Conservation (phyloP, 2,888 invertebrate genomes). For the Nymphalis urticae region DNA sequence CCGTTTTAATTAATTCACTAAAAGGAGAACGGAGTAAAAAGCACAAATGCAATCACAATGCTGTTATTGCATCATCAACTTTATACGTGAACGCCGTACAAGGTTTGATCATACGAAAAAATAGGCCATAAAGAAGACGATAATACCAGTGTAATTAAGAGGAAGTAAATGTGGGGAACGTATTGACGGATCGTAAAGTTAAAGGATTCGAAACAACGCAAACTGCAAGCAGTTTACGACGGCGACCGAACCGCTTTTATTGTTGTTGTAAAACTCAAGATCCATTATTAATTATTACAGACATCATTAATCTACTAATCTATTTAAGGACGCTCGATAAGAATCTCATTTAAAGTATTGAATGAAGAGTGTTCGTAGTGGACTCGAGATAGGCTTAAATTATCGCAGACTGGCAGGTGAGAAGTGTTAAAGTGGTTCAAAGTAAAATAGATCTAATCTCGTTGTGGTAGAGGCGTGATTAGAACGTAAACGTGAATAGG, state of each 20-base stretch:
- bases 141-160: slow-evolving; percentile 75
- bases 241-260: slow-evolving; percentile 75
- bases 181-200: slow-evolving; percentile 78
- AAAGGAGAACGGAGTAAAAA: slow-evolving; percentile 29
- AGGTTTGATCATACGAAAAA: slow-evolving; percentile 64
- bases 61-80: slow-evolving; percentile 48
- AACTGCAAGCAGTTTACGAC: slow-evolving; percentile 78
- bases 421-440: slow-evolving; percentile 30
- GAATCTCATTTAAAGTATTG: slow-evolving; percentile 82
- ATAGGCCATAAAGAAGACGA: slow-evolving; percentile 68
- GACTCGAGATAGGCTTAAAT: slow-evolving; percentile 80
- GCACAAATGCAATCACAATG: slow-evolving; percentile 33
- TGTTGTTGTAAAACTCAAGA: slow-evolving; percentile 81
- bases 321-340: slow-evolving; percentile 81
- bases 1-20: slow-evolving; percentile 36
- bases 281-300: slow-evolving; percentile 82
- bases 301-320: slow-evolving; percentile 82
- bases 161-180: slow-evolving; percentile 75
- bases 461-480: slow-evolving; percentile 38
- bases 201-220: slow-evolving; percentile 75
- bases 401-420: slow-evolving; percentile 47
- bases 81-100: slow-evolving; percentile 42
- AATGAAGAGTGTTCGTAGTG: slow-evolving; percentile 81
- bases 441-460: slow-evolving; percentile 40
- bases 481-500: slow-evolving; percentile 19